A percentile compares a stretch with the other conserved stretches of the same genome.
Conservation (phyloP, 2,797 vertebrate species). For the Aselliscus stoliczkanus region DNA sequence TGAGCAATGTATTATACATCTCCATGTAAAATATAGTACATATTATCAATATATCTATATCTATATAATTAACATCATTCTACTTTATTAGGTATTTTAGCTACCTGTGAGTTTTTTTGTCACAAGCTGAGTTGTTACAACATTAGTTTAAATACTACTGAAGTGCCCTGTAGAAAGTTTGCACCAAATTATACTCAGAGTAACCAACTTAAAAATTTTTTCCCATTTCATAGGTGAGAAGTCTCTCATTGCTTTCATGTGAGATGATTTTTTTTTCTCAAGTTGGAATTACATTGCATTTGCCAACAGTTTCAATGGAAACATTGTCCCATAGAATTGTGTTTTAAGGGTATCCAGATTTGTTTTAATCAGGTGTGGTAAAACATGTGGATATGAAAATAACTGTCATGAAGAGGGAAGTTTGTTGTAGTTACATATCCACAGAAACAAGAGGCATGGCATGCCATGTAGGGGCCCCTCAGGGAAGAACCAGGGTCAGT, state of each 20-base stretch:
- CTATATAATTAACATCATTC: not conserved
- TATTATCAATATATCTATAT: not conserved
- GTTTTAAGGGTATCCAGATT: not conserved
- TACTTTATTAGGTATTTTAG: not conserved
- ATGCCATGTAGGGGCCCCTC: fast-evolving
- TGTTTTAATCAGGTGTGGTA: not conserved
- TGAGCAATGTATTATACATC: not conserved
- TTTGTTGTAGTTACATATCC: not conserved
- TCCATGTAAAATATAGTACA: not conserved
- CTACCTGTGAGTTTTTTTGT: not conserved
- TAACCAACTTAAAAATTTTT: not conserved
- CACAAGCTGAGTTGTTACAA: not conserved
- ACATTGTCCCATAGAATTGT: not conserved
- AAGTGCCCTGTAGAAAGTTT: not conserved
- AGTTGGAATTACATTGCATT: not conserved
- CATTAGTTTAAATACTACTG: not conserved
- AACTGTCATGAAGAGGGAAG: not conserved
- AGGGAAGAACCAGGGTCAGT: not conserved
- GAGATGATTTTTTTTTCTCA: not conserved
- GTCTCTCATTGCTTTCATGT: not conserved
- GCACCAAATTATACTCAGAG: not conserved
- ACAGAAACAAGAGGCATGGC: not conserved
- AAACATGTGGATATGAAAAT: not conserved
- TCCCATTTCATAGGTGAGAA: not conserved
- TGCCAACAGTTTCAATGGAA: not conserved